These are phyloP conservation scores for Mirounga angustirostris DNA, from an alignment of 2,113 vertebrate genomes.

Conservation along the genomic window DNA sequence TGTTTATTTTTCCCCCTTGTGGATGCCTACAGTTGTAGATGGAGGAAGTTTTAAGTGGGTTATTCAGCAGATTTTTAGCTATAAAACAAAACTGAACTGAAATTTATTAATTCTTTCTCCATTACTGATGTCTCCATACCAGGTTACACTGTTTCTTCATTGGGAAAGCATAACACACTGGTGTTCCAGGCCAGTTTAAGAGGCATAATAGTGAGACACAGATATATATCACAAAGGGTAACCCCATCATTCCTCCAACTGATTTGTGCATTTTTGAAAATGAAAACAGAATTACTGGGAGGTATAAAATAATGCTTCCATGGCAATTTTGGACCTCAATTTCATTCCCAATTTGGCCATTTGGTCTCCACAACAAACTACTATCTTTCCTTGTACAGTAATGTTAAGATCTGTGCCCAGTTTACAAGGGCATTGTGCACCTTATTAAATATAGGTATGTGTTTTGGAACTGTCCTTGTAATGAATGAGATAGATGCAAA, in stretches of 20 bases:
- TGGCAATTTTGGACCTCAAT: conserved; percentile 7
- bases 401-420: conserved; percentile 33
- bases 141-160: neutral
- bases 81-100: neutral
- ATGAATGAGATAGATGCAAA: conserved; percentile 30
- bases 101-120: neutral
- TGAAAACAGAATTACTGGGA: conserved; percentile 32
- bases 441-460: conserved; percentile 72
- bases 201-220: neutral
- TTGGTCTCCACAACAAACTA: conserved; percentile 57
- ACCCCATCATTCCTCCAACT: neutral
- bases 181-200: neutral
- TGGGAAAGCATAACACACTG: neutral
- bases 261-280: conserved; percentile 20
- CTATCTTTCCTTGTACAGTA: conserved; percentile 30
- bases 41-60: neutral
- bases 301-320: conserved; percentile 14
- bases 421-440: conserved; percentile 25
- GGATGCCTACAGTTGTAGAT: neutral
- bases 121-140: neutral
- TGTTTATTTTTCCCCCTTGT: neutral
- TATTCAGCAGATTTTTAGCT: neutral
- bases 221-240: neutral
- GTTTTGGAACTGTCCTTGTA: conserved; percentile 57
- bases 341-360: conserved; percentile 51